phyloP scores from a whole-genome alignment of 2,888 invertebrate species.

The Cryptocheilus praepositus region DNA sequence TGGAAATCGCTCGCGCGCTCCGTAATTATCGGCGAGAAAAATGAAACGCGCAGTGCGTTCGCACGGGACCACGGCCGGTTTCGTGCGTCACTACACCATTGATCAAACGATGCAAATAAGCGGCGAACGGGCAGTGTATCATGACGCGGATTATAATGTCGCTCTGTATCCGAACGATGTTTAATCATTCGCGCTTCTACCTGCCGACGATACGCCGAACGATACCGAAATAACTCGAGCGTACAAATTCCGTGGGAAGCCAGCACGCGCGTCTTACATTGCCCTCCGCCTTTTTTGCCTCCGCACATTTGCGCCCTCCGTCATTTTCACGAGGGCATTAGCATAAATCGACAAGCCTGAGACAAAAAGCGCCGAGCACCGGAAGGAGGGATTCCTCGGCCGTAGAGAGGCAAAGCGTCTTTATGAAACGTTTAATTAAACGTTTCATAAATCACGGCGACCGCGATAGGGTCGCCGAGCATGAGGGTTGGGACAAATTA shows the following conservation, averaged over 20 bases:
- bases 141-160: too few species aligned
- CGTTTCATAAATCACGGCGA: conserved; percentile 67
- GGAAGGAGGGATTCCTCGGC: conserved; percentile 19
- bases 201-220: background rate
- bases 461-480: conserved; percentile 38
- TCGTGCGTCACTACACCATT: too few species aligned
- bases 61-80: too few species aligned
- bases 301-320: conserved; percentile 3
- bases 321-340: conserved; percentile 43
- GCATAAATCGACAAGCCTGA: conserved; percentile 49
- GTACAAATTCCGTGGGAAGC: conserved; percentile 23
- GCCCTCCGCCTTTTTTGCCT: conserved; percentile 20
- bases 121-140: too few species aligned
- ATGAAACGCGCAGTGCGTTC: too few species aligned
- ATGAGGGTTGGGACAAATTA: conserved; percentile 65
- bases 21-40: too few species aligned
- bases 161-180: too few species aligned
- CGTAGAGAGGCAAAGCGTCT: conserved; percentile 52
- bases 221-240: conserved; percentile 17
- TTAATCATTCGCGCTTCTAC: too few species aligned
- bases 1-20: too few species aligned
- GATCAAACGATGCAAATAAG: too few species aligned
- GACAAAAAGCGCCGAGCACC: conserved; percentile 30
- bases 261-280: background rate
- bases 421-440: conserved; percentile 72